phyloP scores from a whole-genome alignment of 2,113 vertebrate species.

The Notiomystis cincta region DNA sequence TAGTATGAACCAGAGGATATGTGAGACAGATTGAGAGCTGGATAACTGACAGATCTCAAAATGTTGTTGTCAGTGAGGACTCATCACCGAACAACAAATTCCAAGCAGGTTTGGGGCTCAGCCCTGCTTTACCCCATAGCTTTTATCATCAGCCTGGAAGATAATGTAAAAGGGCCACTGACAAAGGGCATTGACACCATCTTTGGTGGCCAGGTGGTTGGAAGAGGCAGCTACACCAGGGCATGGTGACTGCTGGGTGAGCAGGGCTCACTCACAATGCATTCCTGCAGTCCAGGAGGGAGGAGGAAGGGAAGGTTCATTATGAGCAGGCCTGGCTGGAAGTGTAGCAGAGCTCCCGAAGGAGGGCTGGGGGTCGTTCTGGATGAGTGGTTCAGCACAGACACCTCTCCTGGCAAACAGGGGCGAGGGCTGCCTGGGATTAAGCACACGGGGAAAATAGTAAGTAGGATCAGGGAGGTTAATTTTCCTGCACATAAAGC shows the following conservation, averaged over 20 bases:
- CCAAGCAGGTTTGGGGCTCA: background rate
- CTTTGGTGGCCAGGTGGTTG: background rate
- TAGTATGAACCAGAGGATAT: conserved; percentile 42
- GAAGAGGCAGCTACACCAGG: background rate
- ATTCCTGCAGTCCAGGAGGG: background rate
- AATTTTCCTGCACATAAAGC: conserved; percentile 41
- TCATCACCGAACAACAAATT: conserved; percentile 15
- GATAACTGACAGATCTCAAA: conserved; percentile 57
- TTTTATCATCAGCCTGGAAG: background rate
- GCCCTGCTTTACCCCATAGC: background rate
- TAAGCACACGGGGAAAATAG: background rate
- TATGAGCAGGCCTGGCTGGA: fast-evolving
- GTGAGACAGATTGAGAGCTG: conserved; percentile 56
- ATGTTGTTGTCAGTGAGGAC: conserved; percentile 28
- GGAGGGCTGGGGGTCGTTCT: background rate
- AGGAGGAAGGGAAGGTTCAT: background rate
- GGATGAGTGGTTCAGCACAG: background rate
- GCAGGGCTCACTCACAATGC: background rate
- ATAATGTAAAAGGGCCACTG: background rate
- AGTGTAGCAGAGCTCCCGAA: background rate
- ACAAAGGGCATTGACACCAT: background rate
- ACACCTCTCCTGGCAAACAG: background rate
- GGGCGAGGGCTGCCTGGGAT: background rate
- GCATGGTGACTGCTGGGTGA: background rate
- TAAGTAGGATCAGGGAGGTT: conserved; percentile 5